These are phyloP conservation scores for Salmo trutta DNA, from an alignment of 2,797 vertebrate genomes.

Conservation along the genomic window DNA sequence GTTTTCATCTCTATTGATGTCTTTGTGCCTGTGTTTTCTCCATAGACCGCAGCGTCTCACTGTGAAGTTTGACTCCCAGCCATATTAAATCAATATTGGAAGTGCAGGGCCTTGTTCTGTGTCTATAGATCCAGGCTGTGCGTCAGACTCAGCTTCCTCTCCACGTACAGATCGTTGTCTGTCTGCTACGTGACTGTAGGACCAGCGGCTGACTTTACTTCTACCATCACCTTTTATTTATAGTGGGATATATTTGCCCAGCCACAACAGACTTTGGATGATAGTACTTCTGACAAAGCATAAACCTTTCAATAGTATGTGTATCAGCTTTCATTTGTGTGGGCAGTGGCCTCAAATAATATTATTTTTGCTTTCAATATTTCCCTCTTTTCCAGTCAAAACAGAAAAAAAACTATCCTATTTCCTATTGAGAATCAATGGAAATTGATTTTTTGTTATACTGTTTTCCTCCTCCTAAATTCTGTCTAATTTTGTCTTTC, in stretches of 20 bases:
- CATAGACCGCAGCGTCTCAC: conserved; percentile 66
- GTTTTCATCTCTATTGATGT: conserved; percentile 57
- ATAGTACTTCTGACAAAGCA: no score
- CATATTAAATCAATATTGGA: conserved; percentile 72
- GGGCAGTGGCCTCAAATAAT: conserved; percentile 5
- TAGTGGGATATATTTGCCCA: not conserved
- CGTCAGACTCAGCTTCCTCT: conserved; percentile 67
- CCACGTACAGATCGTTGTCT: conserved; percentile 66
- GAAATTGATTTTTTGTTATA: not conserved
- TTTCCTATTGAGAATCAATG: conserved; percentile 12
- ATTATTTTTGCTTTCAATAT: conserved; percentile 4
- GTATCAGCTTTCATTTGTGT: not conserved
- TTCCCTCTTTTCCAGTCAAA: conserved; percentile 1
- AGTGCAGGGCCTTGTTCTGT: conserved; percentile 62
- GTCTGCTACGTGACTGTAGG: conserved; percentile 62
- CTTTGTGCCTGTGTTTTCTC: conserved; percentile 39
- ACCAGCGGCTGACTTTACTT: conserved; percentile 29
- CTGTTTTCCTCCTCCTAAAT: not conserved
- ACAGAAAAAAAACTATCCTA: not conserved
- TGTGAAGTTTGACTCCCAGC: conserved; percentile 66
- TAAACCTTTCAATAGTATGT: no score
- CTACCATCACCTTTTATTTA: conserved; percentile 33
- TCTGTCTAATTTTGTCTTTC: not conserved
- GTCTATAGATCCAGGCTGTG: conserved; percentile 68
- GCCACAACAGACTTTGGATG: conserved; percentile 12